A percentile compares a stretch with the other conserved stretches of the same genome.
phyloP scores from a whole-genome alignment of 2,113 vertebrate genomes.

The Apistogramma diplotaenia region DNA sequence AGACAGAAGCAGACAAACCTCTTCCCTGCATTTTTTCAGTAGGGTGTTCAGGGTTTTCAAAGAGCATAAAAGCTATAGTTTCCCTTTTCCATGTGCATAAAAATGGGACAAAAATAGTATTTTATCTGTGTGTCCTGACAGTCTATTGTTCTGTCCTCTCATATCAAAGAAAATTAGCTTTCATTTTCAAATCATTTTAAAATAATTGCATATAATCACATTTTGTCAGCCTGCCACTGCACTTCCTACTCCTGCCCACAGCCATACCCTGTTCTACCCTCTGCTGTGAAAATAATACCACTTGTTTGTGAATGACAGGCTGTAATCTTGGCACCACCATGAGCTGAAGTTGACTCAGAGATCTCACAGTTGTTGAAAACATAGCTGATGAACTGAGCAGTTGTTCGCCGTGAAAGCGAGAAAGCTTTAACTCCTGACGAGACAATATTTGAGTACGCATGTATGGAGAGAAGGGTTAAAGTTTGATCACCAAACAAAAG shows the following conservation, averaged over 20 bases:
- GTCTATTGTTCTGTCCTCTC: background rate
- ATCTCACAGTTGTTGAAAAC: conserved; percentile 44
- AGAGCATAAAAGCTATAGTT: background rate
- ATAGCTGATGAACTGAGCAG: conserved; percentile 31
- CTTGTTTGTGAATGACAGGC: conserved; percentile 43
- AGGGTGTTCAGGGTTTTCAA: background rate
- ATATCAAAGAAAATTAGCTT: conserved; percentile 28
- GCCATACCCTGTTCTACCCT: conserved; percentile 36
- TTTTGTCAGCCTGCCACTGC: conserved; percentile 32
- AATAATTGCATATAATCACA: conserved; percentile 55
- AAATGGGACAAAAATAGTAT: background rate
- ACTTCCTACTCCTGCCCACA: conserved; percentile 51
- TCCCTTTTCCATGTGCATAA: background rate
- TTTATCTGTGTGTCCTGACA: conserved; percentile 5
- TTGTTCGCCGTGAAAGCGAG: background rate
- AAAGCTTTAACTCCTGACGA: background rate
- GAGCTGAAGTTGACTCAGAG: conserved; percentile 38
- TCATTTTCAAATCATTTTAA: conserved; percentile 41
- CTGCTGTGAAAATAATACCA: conserved; percentile 67
- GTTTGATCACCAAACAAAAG: background rate
- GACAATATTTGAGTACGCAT: background rate
- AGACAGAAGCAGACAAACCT: background rate
- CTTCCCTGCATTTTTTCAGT: background rate
- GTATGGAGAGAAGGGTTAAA: background rate
- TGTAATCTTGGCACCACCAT: conserved; percentile 59